phyloP scores from a whole-genome alignment of 2,888 invertebrate genomes.

The Oscheius onirici region DNA sequence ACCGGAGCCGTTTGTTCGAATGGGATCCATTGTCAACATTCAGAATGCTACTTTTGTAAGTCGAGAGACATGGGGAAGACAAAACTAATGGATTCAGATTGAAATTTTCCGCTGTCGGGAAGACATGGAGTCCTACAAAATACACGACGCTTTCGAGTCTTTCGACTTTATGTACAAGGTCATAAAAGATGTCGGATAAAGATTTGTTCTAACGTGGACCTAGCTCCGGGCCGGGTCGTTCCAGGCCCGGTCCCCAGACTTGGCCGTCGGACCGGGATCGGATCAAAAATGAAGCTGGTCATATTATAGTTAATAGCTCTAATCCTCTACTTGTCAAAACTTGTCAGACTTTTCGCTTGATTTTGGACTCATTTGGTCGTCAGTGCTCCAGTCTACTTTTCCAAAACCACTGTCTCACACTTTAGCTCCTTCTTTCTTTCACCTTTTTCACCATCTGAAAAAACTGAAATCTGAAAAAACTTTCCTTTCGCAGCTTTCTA shows the following conservation, averaged over 20 bases:
- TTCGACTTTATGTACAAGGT: constrained; percentile 21
- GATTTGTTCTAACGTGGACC: too few relatives aligned
- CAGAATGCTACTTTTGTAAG: constrained; percentile 5
- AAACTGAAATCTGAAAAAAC: too few relatives aligned
- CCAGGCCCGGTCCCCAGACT: too few relatives aligned
- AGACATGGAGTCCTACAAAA: constrained; percentile 19
- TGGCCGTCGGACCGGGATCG: too few relatives aligned
- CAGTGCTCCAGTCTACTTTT: not conserved
- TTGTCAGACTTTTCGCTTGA: too few relatives aligned
- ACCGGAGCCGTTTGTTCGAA: constrained; percentile 1
- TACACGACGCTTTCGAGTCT: constrained; percentile 15
- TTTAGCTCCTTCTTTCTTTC: not conserved
- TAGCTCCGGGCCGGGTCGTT: too few relatives aligned
- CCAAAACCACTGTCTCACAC: not conserved
- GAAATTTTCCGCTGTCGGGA: constrained; percentile 19
- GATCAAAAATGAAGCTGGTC: too few relatives aligned
- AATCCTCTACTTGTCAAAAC: too few relatives aligned
- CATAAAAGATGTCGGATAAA: constrained; percentile 13
- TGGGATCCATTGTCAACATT: constrained; percentile 1
- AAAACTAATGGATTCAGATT: not conserved
- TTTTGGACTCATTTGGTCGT: too few relatives aligned
- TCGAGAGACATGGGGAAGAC: not conserved
- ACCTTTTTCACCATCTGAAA: too few relatives aligned
- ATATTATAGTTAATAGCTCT: too few relatives aligned
- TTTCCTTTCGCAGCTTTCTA: too few relatives aligned